Base-by-base conservation (phyloP, 2,888 invertebrate species). In the Pheosia gnoma region DNA sequence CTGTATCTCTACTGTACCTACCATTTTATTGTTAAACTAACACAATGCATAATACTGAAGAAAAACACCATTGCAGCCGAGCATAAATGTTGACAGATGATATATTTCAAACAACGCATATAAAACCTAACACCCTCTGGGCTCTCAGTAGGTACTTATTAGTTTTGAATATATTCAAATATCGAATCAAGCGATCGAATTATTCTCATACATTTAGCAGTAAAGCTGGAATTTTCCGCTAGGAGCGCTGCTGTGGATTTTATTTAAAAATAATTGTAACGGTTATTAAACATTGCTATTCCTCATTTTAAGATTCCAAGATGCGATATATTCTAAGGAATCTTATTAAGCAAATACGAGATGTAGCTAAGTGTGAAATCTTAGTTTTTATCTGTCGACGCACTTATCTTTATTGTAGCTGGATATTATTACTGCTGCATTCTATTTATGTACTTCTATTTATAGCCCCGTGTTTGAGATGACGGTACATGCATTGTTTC, bases 391-490 rank as follows among this genome's bases (percentile, higher is more conserved):
- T 54, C 54, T 54, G 54, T 25, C 54, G 52, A 41, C 58, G 51
- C 51, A 38, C 37, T 58, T 38, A 45, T 58, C 37, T 51, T 51
- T 52, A 51, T 52, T 41, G 25, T 49, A 39, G 47, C n/a, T 63
- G 59, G 57, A 60, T 63, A 59, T 56, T 64, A 59, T 69, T 57
- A 60, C 55, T 58, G 47, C 53, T 59, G 58, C 68, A 57, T n/a
- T 69, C 66, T 76, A 78, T 75, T 77, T 72, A 45, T 74, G 60
- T 68, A 9, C 4, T 7, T 39, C 66, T 80, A 78, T 78, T 74
- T 74, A 59, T 75, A 75, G 68, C 37, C 11, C 9, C 43, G 13
- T 43, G 57, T 56, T 43, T 58, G 58, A 60, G 10, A 47, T 58
- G 47, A 47, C 47, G 47, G 11, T 47, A 3, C 47, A 47, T 47